Evolutionary conservation across 2,797 vertebrate species (phyloP).

Genomic region (Mormyrus proboscirostris): DNA sequence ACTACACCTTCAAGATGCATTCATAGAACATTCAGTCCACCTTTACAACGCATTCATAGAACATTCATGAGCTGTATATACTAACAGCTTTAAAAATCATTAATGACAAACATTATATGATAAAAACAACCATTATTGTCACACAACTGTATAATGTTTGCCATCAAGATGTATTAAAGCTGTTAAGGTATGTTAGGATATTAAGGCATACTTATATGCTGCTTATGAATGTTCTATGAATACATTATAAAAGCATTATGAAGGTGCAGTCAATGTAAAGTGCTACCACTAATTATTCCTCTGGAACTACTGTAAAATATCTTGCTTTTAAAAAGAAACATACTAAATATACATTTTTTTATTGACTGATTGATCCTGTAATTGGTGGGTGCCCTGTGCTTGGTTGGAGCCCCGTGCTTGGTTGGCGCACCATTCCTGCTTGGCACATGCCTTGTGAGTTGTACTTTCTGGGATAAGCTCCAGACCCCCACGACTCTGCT

Average conservation of each 20-base stretch:
- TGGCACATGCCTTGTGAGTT: background rate
- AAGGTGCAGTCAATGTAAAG: background rate
- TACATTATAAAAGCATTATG: background rate
- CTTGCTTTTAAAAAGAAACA: background rate
- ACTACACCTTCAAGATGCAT: background rate
- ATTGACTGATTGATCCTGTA: background rate
- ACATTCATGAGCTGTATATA: background rate
- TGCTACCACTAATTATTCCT: background rate
- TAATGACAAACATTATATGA: background rate
- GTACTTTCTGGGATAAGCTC: background rate
- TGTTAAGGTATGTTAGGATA: background rate
- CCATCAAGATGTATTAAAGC: background rate
- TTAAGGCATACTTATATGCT: background rate
- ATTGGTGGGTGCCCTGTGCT: background rate
- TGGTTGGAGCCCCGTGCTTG: background rate
- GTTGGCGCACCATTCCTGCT: background rate
- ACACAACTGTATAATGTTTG: background rate
- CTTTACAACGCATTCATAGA: background rate
- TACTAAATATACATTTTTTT: background rate
- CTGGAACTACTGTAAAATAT: background rate
- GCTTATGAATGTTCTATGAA: background rate
- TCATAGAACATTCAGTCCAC: background rate
- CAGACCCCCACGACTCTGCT: background rate
- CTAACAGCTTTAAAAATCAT: background rate
- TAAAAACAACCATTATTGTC: background rate